Evolutionary conservation across 2,888 invertebrate species (phyloP), one percentile per base, ranked within the genome.

Genomic region (Neoscelio sp.): DNA sequence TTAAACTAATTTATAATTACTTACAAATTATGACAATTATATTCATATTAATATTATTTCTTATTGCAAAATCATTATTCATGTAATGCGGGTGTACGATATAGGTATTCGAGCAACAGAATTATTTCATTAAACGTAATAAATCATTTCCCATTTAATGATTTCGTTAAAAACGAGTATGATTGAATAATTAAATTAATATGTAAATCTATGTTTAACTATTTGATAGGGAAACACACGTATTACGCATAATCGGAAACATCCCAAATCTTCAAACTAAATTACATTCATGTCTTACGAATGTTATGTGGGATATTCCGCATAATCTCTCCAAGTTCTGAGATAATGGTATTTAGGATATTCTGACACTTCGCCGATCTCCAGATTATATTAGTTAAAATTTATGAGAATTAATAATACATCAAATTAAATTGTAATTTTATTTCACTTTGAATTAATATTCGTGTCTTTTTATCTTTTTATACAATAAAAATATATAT

Each of bases 271-370:
- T 71, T 71, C 44, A 54, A 62, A 62, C 62, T 52, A 54, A 71
- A 71, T 54, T 62, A 62, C 62, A 71, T 62, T 71, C 71, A 71
- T 62, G 71, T 60, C 71, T 64, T 73, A 73, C 73, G 46, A 64
- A 73, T 64, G 64, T 56, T 54, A 73, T 64, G 64, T 46, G 54
- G 33, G 28, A 64, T 64, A 73, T 42, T 70, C 58, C 40, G 40
- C 23, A 60, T 73, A 73, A 71, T 71, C 71, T 62, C 44, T 52
- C 44, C 13, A 56, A 52, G 54, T 64, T 73, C 54, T 35, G 18
- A 64, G 64, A 54, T 65, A 65, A 56, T 56, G 74, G 74, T 42
- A 74, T 74, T 74, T 50, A 6, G 42, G 18, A 74, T 50, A 74
- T 65, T 65, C 54, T 65, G 58, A 58, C 42, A 50, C 42, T 65